Conservation (phyloP, 2,113 vertebrate species). For the Panurus biarmicus region DNA sequence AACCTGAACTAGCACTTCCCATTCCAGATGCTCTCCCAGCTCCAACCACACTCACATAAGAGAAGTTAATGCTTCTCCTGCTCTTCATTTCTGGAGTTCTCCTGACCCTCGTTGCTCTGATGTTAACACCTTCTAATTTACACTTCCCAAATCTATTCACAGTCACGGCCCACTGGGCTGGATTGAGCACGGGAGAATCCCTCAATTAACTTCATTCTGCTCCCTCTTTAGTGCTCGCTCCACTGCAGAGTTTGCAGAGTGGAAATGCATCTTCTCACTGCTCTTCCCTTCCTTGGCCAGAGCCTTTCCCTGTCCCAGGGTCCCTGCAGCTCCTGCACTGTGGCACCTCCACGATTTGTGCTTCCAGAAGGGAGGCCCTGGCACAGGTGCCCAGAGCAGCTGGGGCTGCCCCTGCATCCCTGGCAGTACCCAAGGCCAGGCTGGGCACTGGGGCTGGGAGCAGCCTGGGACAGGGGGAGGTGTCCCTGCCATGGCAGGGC, state of each 20-base stretch:
- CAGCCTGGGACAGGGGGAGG: background rate
- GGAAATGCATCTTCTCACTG: background rate
- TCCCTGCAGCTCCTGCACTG: background rate
- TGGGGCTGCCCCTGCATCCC: background rate
- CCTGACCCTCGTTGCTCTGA: background rate
- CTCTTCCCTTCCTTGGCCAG: too few species aligned
- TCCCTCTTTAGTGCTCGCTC: background rate
- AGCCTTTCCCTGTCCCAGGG: background rate
- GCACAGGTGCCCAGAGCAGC: background rate
- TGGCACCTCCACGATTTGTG: rapidly evolving
- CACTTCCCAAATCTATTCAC: background rate
- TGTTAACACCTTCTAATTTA: background rate
- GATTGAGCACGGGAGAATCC: background rate
- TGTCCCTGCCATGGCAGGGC: background rate
- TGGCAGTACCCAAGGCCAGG: background rate
- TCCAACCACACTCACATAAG: background rate
- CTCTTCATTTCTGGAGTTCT: background rate
- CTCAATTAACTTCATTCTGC: background rate
- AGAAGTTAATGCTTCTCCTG: background rate
- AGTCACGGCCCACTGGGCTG: background rate
- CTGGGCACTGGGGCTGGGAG: background rate
- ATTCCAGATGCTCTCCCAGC: background rate
- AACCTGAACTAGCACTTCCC: rapidly evolving
- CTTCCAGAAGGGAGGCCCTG: background rate
- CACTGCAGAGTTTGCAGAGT: background rate